phyloP scores from a whole-genome alignment of 2,113 vertebrate species.

The Copsychus sechellarum region DNA sequence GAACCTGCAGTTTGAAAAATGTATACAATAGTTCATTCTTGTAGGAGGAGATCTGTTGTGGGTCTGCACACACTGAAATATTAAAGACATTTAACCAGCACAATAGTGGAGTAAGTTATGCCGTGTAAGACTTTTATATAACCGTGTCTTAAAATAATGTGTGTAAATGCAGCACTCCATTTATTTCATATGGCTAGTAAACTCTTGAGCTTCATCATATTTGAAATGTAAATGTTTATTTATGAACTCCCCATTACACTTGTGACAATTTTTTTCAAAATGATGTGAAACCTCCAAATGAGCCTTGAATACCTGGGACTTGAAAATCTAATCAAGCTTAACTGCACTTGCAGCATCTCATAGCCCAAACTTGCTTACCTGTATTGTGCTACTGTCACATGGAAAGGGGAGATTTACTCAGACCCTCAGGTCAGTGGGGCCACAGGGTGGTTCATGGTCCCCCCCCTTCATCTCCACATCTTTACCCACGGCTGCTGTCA shows the following conservation, averaged over 20 bases:
- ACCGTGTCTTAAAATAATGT: background rate
- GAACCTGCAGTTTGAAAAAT: background rate
- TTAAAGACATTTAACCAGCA: background rate
- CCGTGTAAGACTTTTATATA: background rate
- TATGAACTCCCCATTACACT: background rate
- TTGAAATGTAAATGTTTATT: background rate
- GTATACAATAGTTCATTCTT: background rate
- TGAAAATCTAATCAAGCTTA: background rate
- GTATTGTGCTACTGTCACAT: background rate
- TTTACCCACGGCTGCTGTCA: background rate
- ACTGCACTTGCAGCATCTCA: background rate
- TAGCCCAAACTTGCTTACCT: background rate
- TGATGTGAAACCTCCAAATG: background rate
- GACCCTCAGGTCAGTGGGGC: background rate
- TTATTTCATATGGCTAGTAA: background rate
- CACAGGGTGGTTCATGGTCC: background rate
- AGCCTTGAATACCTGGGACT: background rate
- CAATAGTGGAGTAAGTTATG: background rate
- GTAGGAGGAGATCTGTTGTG: background rate
- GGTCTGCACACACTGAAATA: background rate
- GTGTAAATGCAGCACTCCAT: background rate
- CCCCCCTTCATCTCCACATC: too few species aligned
- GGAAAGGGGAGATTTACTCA: background rate
- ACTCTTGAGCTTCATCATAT: background rate
- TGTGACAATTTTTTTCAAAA: background rate